Base-by-base conservation (phyloP, 2,797 vertebrate genomes). In the Rhinogobio ventralis region DNA sequence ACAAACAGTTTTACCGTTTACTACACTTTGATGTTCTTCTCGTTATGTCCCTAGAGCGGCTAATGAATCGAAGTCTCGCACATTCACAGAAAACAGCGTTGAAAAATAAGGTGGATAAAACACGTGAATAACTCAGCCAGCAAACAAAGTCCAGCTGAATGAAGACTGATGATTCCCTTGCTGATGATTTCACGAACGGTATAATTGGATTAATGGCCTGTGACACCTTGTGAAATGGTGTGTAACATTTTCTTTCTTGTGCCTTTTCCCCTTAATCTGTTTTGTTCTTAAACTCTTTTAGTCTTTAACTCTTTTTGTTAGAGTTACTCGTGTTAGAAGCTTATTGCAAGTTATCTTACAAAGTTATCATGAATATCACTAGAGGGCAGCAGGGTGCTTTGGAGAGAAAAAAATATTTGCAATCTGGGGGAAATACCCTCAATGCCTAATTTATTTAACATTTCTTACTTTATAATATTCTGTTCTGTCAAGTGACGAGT, bases 171-270 rank as follows among this genome's bases (percentile, higher is more conserved):
- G 91, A 89, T 88, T 88, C 46, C 67, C n/a, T 85, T 89, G 86
- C 90, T 92, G 94, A 94, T 93, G 91, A 91, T 90, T 86, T 92
- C 87, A 86, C 88, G 88, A 90, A 87, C 55, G 83, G 82, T 89
- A 90, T 89, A 91, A 87, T 89, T 83, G 89, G 85, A 89, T 87
- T 86, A 90, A 88, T 87, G 55, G 88, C 71, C 78, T 75, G 79
- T 87, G 82, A 78, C 75, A 57, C 72, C 64, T 68, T 83, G 23
- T 85, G 83, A 89, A 91, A 88, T 86, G 62, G 87, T 76, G 76
- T 77, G 80, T 86, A 51, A 81, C 46, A 53, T 83, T 81, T 79
- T 79, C 28, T 72, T n/a, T 60, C 49, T 30, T 28, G 14, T 10
- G 20, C 5, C 4, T 49, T 39, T 25, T 73, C 7, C 15, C 9